A percentile compares a stretch with the other conserved stretches of the same genome.
Evolutionary conservation across 2,888 invertebrate genomes (phyloP).

Genomic region (Cerastoderma edule): DNA sequence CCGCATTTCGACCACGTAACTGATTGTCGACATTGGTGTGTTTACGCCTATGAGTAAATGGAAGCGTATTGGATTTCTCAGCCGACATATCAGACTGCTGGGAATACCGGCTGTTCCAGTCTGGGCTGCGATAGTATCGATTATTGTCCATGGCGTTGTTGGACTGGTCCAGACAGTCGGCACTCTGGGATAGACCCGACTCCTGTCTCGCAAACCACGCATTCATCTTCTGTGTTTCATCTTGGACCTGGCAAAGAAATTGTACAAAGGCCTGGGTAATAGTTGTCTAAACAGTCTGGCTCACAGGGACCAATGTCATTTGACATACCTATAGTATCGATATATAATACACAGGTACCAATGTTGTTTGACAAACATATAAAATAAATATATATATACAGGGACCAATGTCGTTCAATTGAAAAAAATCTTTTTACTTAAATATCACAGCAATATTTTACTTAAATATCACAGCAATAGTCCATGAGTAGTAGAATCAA

Average conservation of each 20-base stretch:
- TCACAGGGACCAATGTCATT: too few relatives aligned
- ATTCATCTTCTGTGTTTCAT: slow-evolving; percentile 75
- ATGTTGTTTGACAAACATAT: too few relatives aligned
- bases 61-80: slow-evolving; percentile 56
- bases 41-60: slow-evolving; percentile 38
- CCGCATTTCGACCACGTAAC: slow-evolving; percentile 34
- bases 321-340: too few relatives aligned
- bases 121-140: slow-evolving; percentile 35
- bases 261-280: too few relatives aligned
- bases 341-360: too few relatives aligned
- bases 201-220: slow-evolving; percentile 70
- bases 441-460: too few relatives aligned
- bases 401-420: too few relatives aligned
- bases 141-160: slow-evolving; percentile 33
- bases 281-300: too few relatives aligned
- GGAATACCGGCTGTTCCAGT: slow-evolving; percentile 23
- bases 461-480: too few relatives aligned
- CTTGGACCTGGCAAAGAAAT: slow-evolving; percentile 76
- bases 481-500: too few relatives aligned
- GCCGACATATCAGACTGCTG: slow-evolving; percentile 14
- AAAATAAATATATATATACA: too few relatives aligned
- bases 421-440: too few relatives aligned
- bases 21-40: slow-evolving; percentile 28
- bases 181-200: slow-evolving; percentile 24
- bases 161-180: slow-evolving; percentile 17